A percentile compares a stretch with the other conserved stretches of the same genome.
These are phyloP conservation scores for Uropsilus gracilis DNA, from an alignment of 2,113 vertebrate genomes.

Conservation along the genomic window DNA sequence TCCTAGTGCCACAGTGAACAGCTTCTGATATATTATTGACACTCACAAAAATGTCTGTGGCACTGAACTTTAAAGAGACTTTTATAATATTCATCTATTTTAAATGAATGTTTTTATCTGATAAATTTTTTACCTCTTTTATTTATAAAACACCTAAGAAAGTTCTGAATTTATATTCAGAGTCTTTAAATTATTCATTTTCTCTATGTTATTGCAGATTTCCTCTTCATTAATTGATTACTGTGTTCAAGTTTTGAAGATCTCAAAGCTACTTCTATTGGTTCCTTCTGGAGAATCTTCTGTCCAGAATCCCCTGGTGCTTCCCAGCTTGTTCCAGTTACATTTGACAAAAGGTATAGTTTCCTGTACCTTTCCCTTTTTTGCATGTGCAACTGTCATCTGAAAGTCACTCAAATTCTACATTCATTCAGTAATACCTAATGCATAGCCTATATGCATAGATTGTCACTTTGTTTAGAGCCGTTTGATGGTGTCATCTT, in stretches of 20 bases:
- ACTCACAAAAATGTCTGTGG: neutral
- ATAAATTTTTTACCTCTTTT: neutral
- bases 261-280: neutral
- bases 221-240: neutral
- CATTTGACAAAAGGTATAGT: neutral
- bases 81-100: neutral
- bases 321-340: neutral
- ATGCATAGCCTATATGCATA: rapidly evolving
- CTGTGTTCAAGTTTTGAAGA: neutral
- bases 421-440: neutral
- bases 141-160: neutral
- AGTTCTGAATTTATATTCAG: neutral
- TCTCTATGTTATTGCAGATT: neutral
- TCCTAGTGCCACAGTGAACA: neutral
- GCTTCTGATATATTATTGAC: neutral
- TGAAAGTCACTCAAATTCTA: neutral
- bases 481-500: neutral
- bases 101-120: neutral
- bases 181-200: neutral
- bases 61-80: neutral
- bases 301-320: neutral
- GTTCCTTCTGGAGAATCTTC: neutral
- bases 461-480: neutral
- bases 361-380: neutral
- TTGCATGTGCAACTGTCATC: neutral